Base-by-base conservation (phyloP, 2,888 invertebrate genomes). In the Chrysomela aeneicollis region DNA sequence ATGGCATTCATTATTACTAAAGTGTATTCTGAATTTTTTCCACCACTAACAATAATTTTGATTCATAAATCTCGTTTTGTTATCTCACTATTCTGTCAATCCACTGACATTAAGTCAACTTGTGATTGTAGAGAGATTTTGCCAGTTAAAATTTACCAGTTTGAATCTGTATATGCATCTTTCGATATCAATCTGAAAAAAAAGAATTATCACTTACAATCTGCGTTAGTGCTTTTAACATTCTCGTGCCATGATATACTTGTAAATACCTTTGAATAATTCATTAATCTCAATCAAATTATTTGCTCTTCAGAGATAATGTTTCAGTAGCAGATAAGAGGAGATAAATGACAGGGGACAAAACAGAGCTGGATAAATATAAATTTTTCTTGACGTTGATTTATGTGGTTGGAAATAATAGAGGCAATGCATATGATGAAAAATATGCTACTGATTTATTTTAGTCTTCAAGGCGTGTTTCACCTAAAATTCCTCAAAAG, bases 361-460 rank as follows among this genome's bases (percentile, higher is more conserved):
- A 42, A 42, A n/a, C 15, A 15, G 15, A 42, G n/a, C 42, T 3
- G 4, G 42, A 42, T 42, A 42, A 42, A 42, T 42, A 42, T 42
- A 42, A 42, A 42, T 42, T 42, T 4, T 15, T n/a, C 1, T 4
- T 42, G 42, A 42, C 42, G 12, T 42, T 42, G 42, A 42, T 42
- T 42, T 42, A 42, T 42, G 42, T 4, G 42, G n/a, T 42, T 15
- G 15, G 15, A 42, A 35, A 42, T 42, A 15, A 42, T 42, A 15
- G 15, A 42, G 42, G 42, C 42, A 42, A 2, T n/a, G 2, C 42
- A 15, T 35, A 10, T 9, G 9, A 35, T 12, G 42, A 6, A 42
- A 42, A 42, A 42, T 42, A 42, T 42, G 42, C 42, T 42, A 42
- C 42, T 42, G 42, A 15, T 42, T 42, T 42, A 42, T 42, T 42